Percentiles rank a stretch among this genome's conserved stretches.
Evolutionary conservation across 2,888 invertebrate genomes (phyloP).

Genomic region (Drosophila buzzatii): DNA sequence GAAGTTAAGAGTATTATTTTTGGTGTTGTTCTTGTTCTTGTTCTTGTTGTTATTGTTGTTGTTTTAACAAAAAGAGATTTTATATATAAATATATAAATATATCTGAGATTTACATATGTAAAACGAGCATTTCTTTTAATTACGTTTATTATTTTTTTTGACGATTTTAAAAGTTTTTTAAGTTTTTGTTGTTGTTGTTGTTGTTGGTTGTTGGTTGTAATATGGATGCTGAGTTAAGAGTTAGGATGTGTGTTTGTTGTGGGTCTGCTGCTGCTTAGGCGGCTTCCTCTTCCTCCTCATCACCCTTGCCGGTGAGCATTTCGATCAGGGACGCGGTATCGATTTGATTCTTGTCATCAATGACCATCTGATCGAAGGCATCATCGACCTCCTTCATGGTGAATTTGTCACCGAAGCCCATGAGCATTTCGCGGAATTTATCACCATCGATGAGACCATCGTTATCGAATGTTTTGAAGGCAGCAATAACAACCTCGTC

Average conservation of each 20-base stretch:
- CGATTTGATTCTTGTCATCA: slow-evolving; percentile 95
- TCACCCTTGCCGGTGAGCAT: slow-evolving; percentile 95
- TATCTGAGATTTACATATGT: slow-evolving; percentile 75
- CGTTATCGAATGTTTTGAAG: slow-evolving; percentile 96
- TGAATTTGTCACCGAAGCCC: slow-evolving; percentile 97
- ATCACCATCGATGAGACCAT: slow-evolving; percentile 95
- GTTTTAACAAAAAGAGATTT: slow-evolving; percentile 69
- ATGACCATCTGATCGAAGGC: slow-evolving; percentile 97
- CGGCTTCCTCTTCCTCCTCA: slow-evolving; percentile 89
- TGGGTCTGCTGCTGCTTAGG: slow-evolving; percentile 78
- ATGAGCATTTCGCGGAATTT: slow-evolving; percentile 95
- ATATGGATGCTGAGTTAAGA: slow-evolving; percentile 77
- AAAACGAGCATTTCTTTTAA: slow-evolving; percentile 80
- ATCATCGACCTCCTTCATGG: slow-evolving; percentile 94
- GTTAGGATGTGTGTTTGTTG: slow-evolving; percentile 63
- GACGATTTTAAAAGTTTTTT: slow-evolving; percentile 70
- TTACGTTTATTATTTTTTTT: slow-evolving; percentile 80
- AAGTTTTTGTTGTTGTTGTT: slow-evolving; percentile 32
- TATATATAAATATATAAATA: slow-evolving; percentile 43
- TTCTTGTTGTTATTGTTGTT: slow-evolving; percentile 48
- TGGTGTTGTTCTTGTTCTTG: slow-evolving; percentile 30
- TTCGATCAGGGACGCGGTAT: slow-evolving; percentile 93
- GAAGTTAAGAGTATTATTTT: slow-evolving; percentile 69
- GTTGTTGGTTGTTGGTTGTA: slow-evolving; percentile 27
- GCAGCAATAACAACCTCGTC: slow-evolving; percentile 96